Base-by-base conservation (phyloP, 1,140 invertebrate species). In the Atopsyche davidsoni region DNA sequence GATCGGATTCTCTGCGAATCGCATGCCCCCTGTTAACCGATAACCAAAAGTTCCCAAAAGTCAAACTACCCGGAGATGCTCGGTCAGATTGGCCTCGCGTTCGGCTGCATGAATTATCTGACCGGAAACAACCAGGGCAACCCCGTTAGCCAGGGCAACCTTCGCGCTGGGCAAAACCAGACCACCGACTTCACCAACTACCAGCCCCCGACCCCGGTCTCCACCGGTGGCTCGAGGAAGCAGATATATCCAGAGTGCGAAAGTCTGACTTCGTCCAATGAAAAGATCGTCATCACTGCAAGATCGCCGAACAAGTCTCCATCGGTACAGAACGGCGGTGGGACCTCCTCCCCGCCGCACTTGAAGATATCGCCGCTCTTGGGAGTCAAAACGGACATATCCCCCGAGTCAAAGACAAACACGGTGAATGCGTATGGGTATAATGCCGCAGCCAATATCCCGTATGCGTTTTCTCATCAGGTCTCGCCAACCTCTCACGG, bases 41-140 rank as follows among this genome's bases (percentile, higher is more conserved):
- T 16, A 25, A 25, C 13, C 1, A 13, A 60, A 54, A 73, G 71
- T 62, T 72, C 68, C 51, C 70, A 71, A 60, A 71, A 69, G 55
- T 70, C 70, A 1, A 74, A 72, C 61, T 74, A 74, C 50, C 72
- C 72, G 3, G 72, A 74, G 52, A 74, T 74, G 72, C 63, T 74
- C 39, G 72, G 72, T 2, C 72, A 74, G 49, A 74, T 74, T 55
- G 70, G 72, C 10, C 57, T 74, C 6, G 70, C 72, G 1, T 72
- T 74, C 61, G 72, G 72, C 23, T 74, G 70, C 61, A 70, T 74
- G 41, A 74, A 74, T 56, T 72, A 74, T 54, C 49, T 74, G 16
- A 63, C 70, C 9, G 67, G 47, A n/a, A 57, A 42, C 42, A 58
- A 57, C 13, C 48, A 50, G 21, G 22, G 13, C 11, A 18, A 21